Evolutionary conservation across 2,888 invertebrate genomes (phyloP).

Genomic region (Chymomyza amoena): DNA sequence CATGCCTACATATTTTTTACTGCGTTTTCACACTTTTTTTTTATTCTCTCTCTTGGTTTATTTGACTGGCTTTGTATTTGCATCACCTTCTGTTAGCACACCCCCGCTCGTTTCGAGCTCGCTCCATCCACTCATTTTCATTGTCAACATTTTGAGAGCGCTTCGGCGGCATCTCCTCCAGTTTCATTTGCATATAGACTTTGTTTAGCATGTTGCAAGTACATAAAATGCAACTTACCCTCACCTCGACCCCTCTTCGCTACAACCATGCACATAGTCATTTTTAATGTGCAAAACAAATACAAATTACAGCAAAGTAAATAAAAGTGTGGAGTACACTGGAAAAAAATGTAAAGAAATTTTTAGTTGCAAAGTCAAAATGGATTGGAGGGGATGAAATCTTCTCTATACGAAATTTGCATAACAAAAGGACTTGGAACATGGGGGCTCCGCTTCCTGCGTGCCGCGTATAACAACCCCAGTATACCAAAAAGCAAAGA

Average conservation of each 20-base stretch:
- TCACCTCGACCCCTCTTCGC: background rate
- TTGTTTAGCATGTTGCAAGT: slow-evolving; percentile 2
- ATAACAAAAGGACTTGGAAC: no score
- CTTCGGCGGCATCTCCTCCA: background rate
- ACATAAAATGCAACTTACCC: background rate
- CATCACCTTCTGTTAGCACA: background rate
- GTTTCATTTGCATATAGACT: slow-evolving; percentile 14
- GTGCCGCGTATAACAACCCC: no score
- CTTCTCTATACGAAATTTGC: no score
- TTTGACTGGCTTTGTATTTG: slow-evolving; percentile 31
- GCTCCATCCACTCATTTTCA: background rate
- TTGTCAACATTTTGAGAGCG: slow-evolving; percentile 4
- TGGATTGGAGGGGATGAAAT: no score
- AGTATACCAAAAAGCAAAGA: no score
- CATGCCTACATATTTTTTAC: background rate
- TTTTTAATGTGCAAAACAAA: slow-evolving; percentile 60
- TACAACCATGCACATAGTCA: slow-evolving; percentile 20
- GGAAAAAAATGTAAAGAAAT: slow-evolving; percentile 52
- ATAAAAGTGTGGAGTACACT: slow-evolving; percentile 36
- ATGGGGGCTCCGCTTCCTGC: no score
- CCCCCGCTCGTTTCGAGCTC: background rate
- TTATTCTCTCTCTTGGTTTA: background rate
- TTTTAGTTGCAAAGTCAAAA: slow-evolving; percentile 29
- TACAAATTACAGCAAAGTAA: slow-evolving; percentile 62
- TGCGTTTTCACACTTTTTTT: background rate